phyloP scores from a whole-genome alignment of 1,140 invertebrate species.

The Zeugodacus cucurbitae region DNA sequence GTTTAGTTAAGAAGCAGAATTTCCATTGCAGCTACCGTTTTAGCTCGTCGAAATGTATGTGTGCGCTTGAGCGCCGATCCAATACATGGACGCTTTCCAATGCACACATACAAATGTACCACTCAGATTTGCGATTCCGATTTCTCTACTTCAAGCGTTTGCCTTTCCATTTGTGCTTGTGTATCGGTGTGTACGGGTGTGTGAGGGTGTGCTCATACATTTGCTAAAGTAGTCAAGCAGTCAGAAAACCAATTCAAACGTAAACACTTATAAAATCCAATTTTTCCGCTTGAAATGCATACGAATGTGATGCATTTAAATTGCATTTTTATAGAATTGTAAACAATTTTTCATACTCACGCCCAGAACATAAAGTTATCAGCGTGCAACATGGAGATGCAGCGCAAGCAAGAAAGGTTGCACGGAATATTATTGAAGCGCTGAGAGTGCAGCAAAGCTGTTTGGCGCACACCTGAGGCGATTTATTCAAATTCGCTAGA shows the following conservation, averaged over 20 bases:
- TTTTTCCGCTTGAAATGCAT: slow-evolving; percentile 42
- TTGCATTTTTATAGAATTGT: slow-evolving; percentile 42
- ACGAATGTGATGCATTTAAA: slow-evolving; percentile 44
- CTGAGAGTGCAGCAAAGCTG: slow-evolving; percentile 9
- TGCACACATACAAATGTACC: background rate
- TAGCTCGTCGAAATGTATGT: background rate
- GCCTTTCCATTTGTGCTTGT: background rate
- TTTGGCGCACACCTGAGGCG: slow-evolving; percentile 23
- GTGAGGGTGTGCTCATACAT: background rate
- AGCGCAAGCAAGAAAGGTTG: background rate
- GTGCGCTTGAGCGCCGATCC: background rate
- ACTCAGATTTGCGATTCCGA: background rate
- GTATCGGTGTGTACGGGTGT: too few relatives aligned
- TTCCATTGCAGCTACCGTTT: background rate
- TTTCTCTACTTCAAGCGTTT: background rate
- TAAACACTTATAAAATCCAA: slow-evolving; percentile 41
- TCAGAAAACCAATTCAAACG: slow-evolving; percentile 36
- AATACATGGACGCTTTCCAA: background rate
- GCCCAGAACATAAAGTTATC: background rate
- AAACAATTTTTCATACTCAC: slow-evolving; percentile 28
- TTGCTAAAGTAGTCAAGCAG: background rate
- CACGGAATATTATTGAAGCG: background rate
- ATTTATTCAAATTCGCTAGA: slow-evolving; percentile 21
- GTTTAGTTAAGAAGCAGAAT: background rate
- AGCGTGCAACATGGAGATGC: background rate